These are phyloP conservation scores for Oscheius sp. DNA, from an alignment of 2,888 invertebrate species.

Conservation along the genomic window DNA sequence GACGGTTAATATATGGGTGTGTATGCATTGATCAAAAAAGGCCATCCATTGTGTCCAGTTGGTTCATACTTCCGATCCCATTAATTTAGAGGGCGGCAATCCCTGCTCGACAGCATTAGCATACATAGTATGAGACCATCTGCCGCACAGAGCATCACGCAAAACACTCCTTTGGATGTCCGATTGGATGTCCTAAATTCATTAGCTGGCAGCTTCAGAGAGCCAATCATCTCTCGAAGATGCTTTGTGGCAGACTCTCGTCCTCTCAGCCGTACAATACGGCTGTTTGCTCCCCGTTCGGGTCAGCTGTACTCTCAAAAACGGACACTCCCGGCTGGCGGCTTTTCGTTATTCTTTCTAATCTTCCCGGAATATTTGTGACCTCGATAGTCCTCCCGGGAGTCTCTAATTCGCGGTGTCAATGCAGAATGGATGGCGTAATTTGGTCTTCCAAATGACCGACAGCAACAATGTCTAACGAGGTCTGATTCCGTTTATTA, in stretches of 20 bases:
- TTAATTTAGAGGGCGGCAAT: slow-evolving; percentile 29
- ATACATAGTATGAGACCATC: slow-evolving; percentile 29
- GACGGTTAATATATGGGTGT: too few species aligned
- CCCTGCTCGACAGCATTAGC: slow-evolving; percentile 19
- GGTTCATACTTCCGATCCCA: slow-evolving; percentile 20
- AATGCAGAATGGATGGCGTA: slow-evolving; percentile 5
- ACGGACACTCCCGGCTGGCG: background rate
- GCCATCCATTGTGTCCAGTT: slow-evolving; percentile 21
- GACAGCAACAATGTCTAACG: slow-evolving; percentile 17
- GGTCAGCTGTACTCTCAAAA: slow-evolving; percentile 19
- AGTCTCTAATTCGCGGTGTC: slow-evolving; percentile 16
- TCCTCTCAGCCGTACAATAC: background rate
- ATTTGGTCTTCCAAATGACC: slow-evolving; percentile 1
- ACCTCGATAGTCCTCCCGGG: background rate
- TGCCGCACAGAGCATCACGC: slow-evolving; percentile 21
- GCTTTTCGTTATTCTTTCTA: too few species aligned
- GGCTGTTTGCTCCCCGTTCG: slow-evolving; percentile 1
- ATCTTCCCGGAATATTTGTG: too few species aligned
- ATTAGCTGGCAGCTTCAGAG: background rate
- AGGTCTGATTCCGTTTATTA: slow-evolving; percentile 20
- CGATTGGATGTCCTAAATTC: slow-evolving; percentile 16
- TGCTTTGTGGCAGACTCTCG: background rate
- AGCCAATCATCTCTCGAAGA: background rate
- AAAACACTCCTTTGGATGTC: slow-evolving; percentile 15
- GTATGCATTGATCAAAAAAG: background rate